These are phyloP conservation scores for Pyralis farinalis DNA, from an alignment of 2,888 invertebrate species.

Conservation along the genomic window DNA sequence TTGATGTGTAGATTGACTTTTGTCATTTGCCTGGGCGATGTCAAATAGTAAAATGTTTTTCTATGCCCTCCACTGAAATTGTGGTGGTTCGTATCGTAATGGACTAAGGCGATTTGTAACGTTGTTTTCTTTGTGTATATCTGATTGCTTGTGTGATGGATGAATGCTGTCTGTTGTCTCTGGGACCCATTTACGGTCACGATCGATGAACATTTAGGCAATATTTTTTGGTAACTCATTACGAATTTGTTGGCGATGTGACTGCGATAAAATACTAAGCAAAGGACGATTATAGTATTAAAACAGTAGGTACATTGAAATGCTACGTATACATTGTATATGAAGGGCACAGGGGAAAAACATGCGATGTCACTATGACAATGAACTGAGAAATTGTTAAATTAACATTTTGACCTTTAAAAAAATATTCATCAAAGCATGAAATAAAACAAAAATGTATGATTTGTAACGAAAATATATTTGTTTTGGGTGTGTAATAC, in stretches of 20 bases:
- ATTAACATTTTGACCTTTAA: too few species aligned
- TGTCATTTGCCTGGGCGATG: slow-evolving; percentile 77
- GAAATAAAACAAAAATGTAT: too few species aligned
- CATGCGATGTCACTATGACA: too few species aligned
- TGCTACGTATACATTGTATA: too few species aligned
- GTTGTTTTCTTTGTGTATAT: slow-evolving; percentile 46
- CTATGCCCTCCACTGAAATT: slow-evolving; percentile 68
- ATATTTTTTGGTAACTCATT: slow-evolving; percentile 31
- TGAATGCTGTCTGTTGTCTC: slow-evolving; percentile 56
- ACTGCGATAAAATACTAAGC: slow-evolving; percentile 21
- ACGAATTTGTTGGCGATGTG: slow-evolving; percentile 29
- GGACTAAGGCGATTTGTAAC: slow-evolving; percentile 68
- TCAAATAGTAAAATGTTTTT: slow-evolving; percentile 78
- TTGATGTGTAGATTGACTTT: slow-evolving; percentile 81
- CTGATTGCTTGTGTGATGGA: slow-evolving; percentile 73
- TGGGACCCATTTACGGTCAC: slow-evolving; percentile 39
- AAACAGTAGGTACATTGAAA: too few species aligned
- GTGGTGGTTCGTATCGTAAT: slow-evolving; percentile 63
- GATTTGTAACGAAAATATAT: too few species aligned
- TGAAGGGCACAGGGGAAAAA: too few species aligned
- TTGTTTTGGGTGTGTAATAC: too few species aligned
- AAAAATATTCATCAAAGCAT: too few species aligned
- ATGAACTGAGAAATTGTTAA: too few species aligned
- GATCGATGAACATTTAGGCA: slow-evolving; percentile 35
- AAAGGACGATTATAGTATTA: slow-evolving; percentile 4